A percentile compares a stretch with the other conserved stretches of the same genome.
These are phyloP conservation scores for Drosophila pseudoananassae DNA, from an alignment of 1,140 invertebrate genomes.

Conservation along the genomic window DNA sequence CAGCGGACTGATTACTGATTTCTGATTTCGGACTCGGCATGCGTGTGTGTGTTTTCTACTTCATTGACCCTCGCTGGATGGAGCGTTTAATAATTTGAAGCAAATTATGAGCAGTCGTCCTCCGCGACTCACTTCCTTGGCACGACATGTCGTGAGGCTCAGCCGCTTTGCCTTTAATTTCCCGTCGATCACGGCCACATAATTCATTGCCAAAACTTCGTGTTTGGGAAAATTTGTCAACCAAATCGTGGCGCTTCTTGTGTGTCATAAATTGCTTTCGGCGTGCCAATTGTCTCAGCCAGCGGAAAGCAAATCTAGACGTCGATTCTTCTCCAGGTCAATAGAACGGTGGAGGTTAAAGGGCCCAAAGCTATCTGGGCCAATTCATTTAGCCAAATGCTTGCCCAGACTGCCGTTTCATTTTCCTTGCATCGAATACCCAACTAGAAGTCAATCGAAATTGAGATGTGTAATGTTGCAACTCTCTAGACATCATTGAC, in stretches of 20 bases:
- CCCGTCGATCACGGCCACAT: constrained; percentile 72
- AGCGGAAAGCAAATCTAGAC: constrained; percentile 14
- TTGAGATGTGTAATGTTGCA: constrained; percentile 56
- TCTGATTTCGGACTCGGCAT: constrained; percentile 9
- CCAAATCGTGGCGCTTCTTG: constrained; percentile 70
- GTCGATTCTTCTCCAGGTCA: constrained; percentile 9
- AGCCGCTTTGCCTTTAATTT: constrained; percentile 34
- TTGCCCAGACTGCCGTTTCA: constrained; percentile 11
- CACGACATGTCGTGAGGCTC: constrained; percentile 73
- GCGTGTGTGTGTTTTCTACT: constrained; percentile 54
- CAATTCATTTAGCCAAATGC: constrained; percentile 12
- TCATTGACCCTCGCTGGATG: constrained; percentile 47
- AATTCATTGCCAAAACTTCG: constrained; percentile 68
- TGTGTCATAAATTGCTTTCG: constrained; percentile 66
- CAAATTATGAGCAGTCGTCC: constrained; percentile 48
- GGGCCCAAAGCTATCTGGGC: constrained; percentile 7
- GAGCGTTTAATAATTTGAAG: constrained; percentile 67
- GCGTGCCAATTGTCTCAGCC: constrained; percentile 49
- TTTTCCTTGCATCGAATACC: not conserved
- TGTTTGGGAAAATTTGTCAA: constrained; percentile 79
- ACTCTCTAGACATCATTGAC: constrained; percentile 43
- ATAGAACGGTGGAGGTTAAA: not conserved
- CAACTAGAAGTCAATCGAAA: constrained; percentile 37
- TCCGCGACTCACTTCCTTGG: constrained; percentile 13
- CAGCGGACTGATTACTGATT: not conserved